Evolutionary conservation across 2,797 vertebrate genomes (phyloP), one percentile per base, ranked within the genome.

Genomic region (Limosa lapponica): DNA sequence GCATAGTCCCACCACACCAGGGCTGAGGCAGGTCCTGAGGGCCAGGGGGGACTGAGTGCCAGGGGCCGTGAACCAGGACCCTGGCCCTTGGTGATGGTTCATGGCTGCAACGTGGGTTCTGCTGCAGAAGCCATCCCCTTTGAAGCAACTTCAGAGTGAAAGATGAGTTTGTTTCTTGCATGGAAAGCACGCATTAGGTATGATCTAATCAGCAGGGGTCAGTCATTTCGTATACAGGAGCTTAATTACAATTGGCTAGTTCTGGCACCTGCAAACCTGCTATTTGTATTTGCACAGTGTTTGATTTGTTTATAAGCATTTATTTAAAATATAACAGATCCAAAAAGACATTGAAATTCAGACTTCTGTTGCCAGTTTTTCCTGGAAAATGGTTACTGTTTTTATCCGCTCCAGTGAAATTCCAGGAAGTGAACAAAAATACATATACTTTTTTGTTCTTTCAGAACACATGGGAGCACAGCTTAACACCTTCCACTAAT

Each of bases 1-100:
- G 23, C 19, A 5, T 10, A 36, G 43, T 32, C 18, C 18, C 22
- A 51, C 23, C 1, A 0, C 0, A 1, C 39, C 1, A 0, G n/a
- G 23, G 17, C 41, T 36, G 28, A 37, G 17, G 43, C 2, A 23
- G 19, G 25, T 69, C 25, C n/a, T 0, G 2, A 6, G 39, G n/a
- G 15, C 13, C 20, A 27, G 9, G 4, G 4, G 3, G 28, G 32
- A 8, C 41, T 43, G 41, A 16, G 41, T 43, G 41, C 41, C 16
- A 7, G 41, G 41, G 41, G 7, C 41, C 7, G 16, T 8, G 32
- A 58, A 12, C 11, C 54, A 16, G 28, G 6, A 22, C 27, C 25
- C 10, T 3, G 3, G 32, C 6, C 8, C 11, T 48, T 19, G 37
- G 14, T 1, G 0, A 1, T 3, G 6, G 13, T 16, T 4, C 14